Percentiles rank a stretch among this genome's conserved stretches.
These are phyloP conservation scores for Lymantria dispar DNA, from an alignment of 2,888 invertebrate genomes.

Conservation along the genomic window DNA sequence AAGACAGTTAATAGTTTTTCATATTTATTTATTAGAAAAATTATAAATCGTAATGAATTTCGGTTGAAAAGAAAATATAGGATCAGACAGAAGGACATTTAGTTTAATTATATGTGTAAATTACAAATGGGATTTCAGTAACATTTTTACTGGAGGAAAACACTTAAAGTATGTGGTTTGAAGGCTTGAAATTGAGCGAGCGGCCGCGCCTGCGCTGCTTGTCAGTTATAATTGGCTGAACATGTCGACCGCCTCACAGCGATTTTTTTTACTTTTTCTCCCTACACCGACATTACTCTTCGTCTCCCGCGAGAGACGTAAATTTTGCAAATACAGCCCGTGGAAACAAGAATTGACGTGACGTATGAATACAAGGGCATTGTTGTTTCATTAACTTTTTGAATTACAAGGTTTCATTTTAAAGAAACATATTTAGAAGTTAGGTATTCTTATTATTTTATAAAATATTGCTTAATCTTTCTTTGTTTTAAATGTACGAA, in stretches of 20 bases:
- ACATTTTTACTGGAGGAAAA: constrained; percentile 19
- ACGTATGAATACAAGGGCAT: constrained; percentile 72
- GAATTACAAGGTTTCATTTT: constrained; percentile 20
- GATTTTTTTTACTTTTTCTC: constrained; percentile 68
- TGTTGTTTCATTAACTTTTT: constrained; percentile 70
- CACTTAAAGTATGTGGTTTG: constrained; percentile 42
- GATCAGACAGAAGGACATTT: too few species aligned
- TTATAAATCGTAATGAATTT: too few species aligned
- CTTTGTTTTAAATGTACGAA: too few species aligned
- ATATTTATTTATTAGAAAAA: too few species aligned
- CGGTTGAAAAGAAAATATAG: too few species aligned
- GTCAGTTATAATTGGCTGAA: constrained; percentile 83
- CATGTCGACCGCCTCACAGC: constrained; percentile 74
- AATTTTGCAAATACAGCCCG: constrained; percentile 70
- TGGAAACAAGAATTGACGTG: constrained; percentile 75
- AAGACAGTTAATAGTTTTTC: too few species aligned
- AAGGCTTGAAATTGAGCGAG: constrained; percentile 66
- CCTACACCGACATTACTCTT: constrained; percentile 76
- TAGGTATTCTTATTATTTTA: too few species aligned
- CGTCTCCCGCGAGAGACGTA: constrained; percentile 79
- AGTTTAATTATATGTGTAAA: neutral
- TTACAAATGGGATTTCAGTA: neutral
- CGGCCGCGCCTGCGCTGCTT: constrained; percentile 70
- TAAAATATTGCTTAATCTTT: too few species aligned
- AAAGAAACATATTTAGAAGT: too few species aligned